phyloP scores from a whole-genome alignment of 2,113 vertebrate species.

The Hippocampus abdominalis region DNA sequence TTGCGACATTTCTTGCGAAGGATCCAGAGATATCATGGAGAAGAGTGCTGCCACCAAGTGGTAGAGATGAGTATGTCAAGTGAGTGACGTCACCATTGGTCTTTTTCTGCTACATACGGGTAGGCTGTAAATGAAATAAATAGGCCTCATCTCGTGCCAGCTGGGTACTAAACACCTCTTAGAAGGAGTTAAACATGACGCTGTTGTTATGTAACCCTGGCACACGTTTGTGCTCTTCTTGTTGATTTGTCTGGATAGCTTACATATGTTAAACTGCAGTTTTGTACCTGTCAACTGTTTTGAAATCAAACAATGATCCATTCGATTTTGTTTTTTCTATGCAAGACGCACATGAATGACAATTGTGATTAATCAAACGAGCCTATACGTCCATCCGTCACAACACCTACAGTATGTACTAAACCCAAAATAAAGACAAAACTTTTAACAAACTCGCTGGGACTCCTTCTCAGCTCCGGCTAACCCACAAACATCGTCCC shows the following conservation, averaged over 20 bases:
- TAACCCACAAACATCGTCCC: slow-evolving; percentile 13
- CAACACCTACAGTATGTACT: slow-evolving; percentile 6
- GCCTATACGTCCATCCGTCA: background rate
- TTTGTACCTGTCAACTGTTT: background rate
- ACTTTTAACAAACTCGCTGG: slow-evolving; percentile 5
- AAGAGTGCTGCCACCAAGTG: slow-evolving; percentile 56
- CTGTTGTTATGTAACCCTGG: background rate
- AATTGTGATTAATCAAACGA: background rate
- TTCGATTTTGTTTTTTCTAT: too few species aligned
- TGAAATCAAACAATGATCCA: background rate
- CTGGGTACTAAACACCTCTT: background rate
- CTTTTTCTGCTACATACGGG: background rate
- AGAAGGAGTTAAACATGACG: background rate
- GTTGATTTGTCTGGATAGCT: background rate
- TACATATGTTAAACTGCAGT: background rate
- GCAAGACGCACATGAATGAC: background rate
- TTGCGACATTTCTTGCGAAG: slow-evolving; percentile 10
- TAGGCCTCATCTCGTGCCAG: background rate
- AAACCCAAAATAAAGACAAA: background rate
- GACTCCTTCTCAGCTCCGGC: slow-evolving; percentile 21
- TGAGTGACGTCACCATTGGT: background rate
- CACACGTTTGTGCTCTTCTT: background rate
- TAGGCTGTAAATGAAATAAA: background rate
- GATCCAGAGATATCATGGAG: background rate
- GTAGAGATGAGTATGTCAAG: slow-evolving; percentile 10